Evolutionary conservation across 1,140 invertebrate genomes (phyloP), one percentile per base, ranked within the genome.

Genomic region (Psilanteris sp.): DNA sequence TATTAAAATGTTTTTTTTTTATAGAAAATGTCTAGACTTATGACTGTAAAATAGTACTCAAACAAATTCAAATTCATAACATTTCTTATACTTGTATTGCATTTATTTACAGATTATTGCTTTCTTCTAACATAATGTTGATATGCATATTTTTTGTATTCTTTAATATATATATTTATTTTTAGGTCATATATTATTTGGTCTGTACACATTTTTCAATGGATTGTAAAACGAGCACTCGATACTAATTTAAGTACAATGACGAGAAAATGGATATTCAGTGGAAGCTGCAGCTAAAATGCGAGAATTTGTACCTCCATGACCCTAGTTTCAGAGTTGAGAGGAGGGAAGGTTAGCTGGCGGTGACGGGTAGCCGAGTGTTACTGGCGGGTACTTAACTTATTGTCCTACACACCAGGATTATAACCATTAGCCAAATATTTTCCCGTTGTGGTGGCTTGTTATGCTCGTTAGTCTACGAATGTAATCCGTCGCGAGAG

Each of bases 341-440:
- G 48, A 72, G 77, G 64, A 71, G 74, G 70, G 64, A 76, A 75
- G 66, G 22, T 55, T 66, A 64, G 62, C 79, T 84, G 79, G 72
- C 73, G 71, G 55, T 84, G 83, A 83, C 80, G 78, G 81, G 70
- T 80, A 74, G 72, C 55, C 74, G 80, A 82, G 81, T 83, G 83
- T 76, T 79, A 82, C 77, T 84, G 83, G 79, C 81, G 80, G 79
- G 79, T 82, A 78, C 79, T 83, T 83, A 84, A 83, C 79, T 83
- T 84, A 83, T 83, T 84, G 81, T 84, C 81, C 74, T 81, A 82
- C 79, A 80, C 80, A 81, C 61, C 73, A 68, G 80, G 77, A 83
- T 83, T 82, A 83, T 81, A 79, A 79, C 78, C 80, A 83, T 84
- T 84, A 83, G 79, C 80, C 67, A 79, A 84, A 82, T 82, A 82